Evolutionary conservation across 2,888 invertebrate genomes (phyloP), one percentile per base, ranked within the genome.

Genomic region (Epirrhoe alternata): DNA sequence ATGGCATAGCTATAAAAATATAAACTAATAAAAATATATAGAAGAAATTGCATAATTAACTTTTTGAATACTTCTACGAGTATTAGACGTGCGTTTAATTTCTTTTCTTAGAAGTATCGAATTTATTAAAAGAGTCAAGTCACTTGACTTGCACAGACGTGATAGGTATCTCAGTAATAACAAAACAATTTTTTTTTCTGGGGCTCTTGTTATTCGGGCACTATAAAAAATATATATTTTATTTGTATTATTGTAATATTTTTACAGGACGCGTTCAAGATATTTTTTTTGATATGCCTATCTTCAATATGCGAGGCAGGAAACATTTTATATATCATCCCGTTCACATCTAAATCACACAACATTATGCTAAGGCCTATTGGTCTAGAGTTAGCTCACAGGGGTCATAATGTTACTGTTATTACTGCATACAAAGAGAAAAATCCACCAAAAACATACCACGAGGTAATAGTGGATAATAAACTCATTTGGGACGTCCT

Each of bases 351-450:
- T 0, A 90, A 83, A 67, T 94, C 94, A 17, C 94, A 94, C 74
- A 85, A 88, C 66, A 87, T 93, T 65, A 79, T 90, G 77, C 79
- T 94, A 47, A 86, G 87, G 69, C 87, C 90, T 0, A 85, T 94
- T 30, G 90, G 94, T 4, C 73, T 93, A 51, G 94, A 93, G 68
- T 77, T 94, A 51, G 94, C 94, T 5, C 77, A 81, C n/a, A 85
- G 91, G 59, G 94, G 94, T 0, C 94, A 94, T 71, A 91, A 94
- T 74, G 92, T 94, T 0, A 94, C 94, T 1, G 89, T 94, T 0
- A 89, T 94, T 16, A 88, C 93, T 5, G 86, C 88, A 1, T 73
- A 86, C 63, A 86, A 74, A 57, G 87, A 89, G 56, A 75, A 79
- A 0, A 79, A 86, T 12, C 83, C 86, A 5, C 83, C 89, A 0